Percentiles rank a stretch among this genome's conserved stretches.
phyloP scores from a whole-genome alignment of 2,797 vertebrate species.

The Hozukius guyotensis region DNA sequence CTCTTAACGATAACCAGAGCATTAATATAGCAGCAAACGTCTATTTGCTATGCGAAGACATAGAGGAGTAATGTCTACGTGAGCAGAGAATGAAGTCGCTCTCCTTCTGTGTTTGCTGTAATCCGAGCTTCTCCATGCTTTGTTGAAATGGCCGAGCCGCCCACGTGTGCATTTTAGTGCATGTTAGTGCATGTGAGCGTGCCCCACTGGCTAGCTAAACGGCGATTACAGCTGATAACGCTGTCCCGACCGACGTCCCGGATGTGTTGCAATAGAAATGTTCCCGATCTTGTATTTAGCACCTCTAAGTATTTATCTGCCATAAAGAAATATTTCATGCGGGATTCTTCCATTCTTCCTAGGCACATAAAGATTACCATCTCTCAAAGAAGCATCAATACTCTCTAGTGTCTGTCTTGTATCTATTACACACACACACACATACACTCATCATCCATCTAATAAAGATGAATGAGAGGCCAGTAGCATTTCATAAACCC shows the following conservation, averaged over 20 bases:
- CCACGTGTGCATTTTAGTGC: neutral
- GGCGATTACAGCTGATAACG: neutral
- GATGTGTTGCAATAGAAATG: too few species aligned
- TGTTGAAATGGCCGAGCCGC: neutral
- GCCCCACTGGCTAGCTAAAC: neutral
- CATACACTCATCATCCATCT: neutral
- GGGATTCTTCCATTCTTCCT: neutral
- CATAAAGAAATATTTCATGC: neutral
- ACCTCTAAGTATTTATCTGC: neutral
- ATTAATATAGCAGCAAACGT: too few species aligned
- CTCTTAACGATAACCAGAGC: neutral
- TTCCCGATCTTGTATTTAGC: too few species aligned
- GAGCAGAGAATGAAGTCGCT: neutral
- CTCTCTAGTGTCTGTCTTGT: neutral
- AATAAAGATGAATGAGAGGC: neutral
- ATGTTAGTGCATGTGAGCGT: neutral
- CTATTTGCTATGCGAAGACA: neutral
- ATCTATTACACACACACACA: neutral
- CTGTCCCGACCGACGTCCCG: neutral
- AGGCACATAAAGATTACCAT: neutral
- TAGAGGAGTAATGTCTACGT: neutral
- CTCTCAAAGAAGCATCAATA: neutral
- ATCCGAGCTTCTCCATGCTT: neutral
- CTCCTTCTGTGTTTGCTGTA: neutral
- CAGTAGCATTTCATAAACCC: neutral